These are phyloP conservation scores for Neria commutata DNA, from an alignment of 2,888 invertebrate species.

Conservation along the genomic window DNA sequence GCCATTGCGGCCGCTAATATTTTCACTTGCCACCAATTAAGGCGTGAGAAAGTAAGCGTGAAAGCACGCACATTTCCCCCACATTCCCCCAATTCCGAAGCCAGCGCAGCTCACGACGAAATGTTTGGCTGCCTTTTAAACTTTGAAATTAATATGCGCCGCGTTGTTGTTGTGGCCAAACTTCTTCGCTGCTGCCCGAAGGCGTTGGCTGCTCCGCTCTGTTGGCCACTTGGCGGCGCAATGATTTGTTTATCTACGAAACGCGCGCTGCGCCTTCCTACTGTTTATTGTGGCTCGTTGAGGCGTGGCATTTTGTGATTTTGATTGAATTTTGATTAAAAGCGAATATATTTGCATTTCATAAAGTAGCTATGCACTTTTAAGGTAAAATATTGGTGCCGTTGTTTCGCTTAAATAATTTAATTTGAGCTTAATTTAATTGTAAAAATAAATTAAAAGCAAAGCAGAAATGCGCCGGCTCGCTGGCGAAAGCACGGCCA, in stretches of 20 bases:
- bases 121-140: slow-evolving; percentile 9
- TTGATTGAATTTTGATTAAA: slow-evolving; percentile 6
- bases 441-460: background rate
- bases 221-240: background rate
- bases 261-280: background rate
- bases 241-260: background rate
- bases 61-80: slow-evolving; percentile 26
- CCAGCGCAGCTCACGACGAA: no score
- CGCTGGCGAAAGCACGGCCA: slow-evolving; percentile 1
- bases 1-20: slow-evolving; percentile 15
- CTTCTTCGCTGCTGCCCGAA: background rate
- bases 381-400: background rate
- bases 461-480: background rate
- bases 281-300: background rate
- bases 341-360: background rate
- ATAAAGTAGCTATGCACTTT: background rate
- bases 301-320: background rate
- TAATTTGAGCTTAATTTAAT: slow-evolving; percentile 2
- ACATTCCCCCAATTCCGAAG: background rate
- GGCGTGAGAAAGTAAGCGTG: slow-evolving; percentile 44
- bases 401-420: no score
- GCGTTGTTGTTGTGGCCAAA: background rate
- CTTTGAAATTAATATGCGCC: slow-evolving; percentile 12
- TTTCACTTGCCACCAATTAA: slow-evolving; percentile 41
- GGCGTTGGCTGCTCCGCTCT: background rate